These are phyloP conservation scores for Papilio elwesi DNA, from an alignment of 2,888 invertebrate genomes.

Conservation along the genomic window DNA sequence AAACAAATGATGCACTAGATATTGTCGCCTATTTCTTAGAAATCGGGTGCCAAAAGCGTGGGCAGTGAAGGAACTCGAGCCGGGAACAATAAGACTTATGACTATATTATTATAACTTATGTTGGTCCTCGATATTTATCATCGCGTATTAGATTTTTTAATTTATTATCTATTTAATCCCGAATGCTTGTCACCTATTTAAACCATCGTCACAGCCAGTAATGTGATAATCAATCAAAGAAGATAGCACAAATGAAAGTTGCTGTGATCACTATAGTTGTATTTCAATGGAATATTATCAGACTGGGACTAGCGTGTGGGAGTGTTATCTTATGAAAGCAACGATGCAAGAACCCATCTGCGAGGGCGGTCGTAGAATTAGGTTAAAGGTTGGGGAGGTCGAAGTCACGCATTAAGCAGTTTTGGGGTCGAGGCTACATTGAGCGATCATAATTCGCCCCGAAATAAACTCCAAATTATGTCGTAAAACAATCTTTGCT, in stretches of 20 bases:
- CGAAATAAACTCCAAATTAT: constrained; percentile 65
- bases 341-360: constrained; percentile 63
- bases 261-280: constrained; percentile 51
- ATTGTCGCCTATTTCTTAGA: constrained; percentile 62
- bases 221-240: constrained; percentile 51
- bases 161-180: constrained; percentile 7
- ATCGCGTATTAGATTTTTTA: background rate
- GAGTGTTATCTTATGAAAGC: constrained; percentile 64
- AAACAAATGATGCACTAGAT: constrained; percentile 36
- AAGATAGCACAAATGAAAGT: constrained; percentile 50
- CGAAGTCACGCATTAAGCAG: constrained; percentile 58
- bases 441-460: constrained; percentile 65
- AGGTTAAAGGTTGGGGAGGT: constrained; percentile 73
- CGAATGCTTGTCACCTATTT: background rate
- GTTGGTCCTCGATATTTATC: constrained; percentile 40
- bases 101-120: constrained; percentile 39
- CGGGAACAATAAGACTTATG: constrained; percentile 41
- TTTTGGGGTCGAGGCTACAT: constrained; percentile 67
- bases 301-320: constrained; percentile 45
- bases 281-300: constrained; percentile 54
- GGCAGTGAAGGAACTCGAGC: constrained; percentile 61
- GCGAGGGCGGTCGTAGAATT: constrained; percentile 67
- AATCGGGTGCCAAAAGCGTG: constrained; percentile 80
- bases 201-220: constrained; percentile 45
- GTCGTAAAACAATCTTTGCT: constrained; percentile 56